Base-by-base conservation (phyloP, 2,113 vertebrate genomes). In the Zingel zingel region DNA sequence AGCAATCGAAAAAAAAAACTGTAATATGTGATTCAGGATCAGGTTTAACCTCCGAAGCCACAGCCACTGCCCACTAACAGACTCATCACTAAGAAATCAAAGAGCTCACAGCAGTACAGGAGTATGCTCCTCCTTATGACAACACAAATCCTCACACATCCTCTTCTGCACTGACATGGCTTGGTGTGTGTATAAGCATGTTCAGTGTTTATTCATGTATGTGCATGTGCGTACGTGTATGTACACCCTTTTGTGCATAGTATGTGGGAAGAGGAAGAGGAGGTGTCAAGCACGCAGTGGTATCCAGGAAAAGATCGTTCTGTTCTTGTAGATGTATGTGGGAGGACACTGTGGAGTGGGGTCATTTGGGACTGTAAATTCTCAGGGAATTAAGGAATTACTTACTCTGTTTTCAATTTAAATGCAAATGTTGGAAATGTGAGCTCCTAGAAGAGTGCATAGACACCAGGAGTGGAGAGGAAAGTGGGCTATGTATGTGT, bases 371-470 rank as follows among this genome's bases (percentile, higher is more conserved):
- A 89, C 83, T 19, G 68, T 74, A 82, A 88, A 91, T 91, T 93
- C 85, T 94, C 78, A 39, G 85, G 92, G 79, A 93, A 93, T 94
- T 90, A 91, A 86, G 87, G 88, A 94, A 88, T 93, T 87, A 93
- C 77, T 88, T 66, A 81, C 82, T 86, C 74, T 83, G 84, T 87
- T 94, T 94, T 93, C 90, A 82, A 94, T 95, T 94, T 94, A 95
- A 93, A 94, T 94, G 93, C 93, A 93, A 94, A 95, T 95, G 91
- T 73, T 85, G 77, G 70, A 75, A 85, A 92, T 54, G 27, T 54
- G 68, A 90, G 85, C 71, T 79, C 36, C 62, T 10, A 30, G 71
- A 84, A 62, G 68, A 77, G 69, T 63, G 69, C 43, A 87, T 74
- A 84, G 61, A 76, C 51, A 48, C 15, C 14, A 54, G 50, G 45